phyloP scores from a whole-genome alignment of 2,797 vertebrate species.

The Brachymystax lenok region DNA sequence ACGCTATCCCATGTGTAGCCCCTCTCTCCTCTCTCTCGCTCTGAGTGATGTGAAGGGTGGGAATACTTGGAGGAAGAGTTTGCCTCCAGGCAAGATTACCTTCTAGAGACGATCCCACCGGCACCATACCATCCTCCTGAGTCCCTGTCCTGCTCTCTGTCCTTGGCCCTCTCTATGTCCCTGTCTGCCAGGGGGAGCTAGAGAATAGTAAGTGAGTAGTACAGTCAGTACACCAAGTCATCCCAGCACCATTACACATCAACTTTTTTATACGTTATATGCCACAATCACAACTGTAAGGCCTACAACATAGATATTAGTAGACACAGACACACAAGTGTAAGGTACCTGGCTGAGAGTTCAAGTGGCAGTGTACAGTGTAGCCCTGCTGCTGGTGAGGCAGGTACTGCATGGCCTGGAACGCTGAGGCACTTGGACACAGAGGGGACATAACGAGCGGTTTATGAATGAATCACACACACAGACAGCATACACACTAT shows the following conservation, averaged over 20 bases:
- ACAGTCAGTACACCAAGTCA: no score
- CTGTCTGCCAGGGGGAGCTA: constrained; percentile 55
- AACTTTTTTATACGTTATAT: no score
- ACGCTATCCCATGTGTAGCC: constrained; percentile 77
- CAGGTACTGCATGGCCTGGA: constrained; percentile 88
- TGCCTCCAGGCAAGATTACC: no score
- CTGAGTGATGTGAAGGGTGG: constrained; percentile 76
- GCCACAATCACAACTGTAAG: no score
- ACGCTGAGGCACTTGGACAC: constrained; percentile 33
- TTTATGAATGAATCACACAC: no score
- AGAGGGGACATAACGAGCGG: no score
- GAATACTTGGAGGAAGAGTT: constrained; percentile 42
- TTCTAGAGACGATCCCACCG: not conserved
- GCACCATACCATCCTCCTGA: constrained; percentile 59
- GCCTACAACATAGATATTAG: not conserved
- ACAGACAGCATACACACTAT: no score
- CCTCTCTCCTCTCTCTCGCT: constrained; percentile 62
- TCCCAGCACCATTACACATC: no score
- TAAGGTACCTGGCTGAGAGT: constrained; percentile 64
- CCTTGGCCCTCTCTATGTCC: constrained; percentile 53
- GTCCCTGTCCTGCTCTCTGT: constrained; percentile 51
- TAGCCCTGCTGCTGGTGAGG: constrained; percentile 87
- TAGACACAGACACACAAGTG: constrained; percentile 5
- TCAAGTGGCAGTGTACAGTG: constrained; percentile 56
- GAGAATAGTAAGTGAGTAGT: no score